A percentile compares a stretch with the other conserved stretches of the same genome.
phyloP scores from a whole-genome alignment of 2,797 vertebrate species.

The Arrhamphus sclerolepis region DNA sequence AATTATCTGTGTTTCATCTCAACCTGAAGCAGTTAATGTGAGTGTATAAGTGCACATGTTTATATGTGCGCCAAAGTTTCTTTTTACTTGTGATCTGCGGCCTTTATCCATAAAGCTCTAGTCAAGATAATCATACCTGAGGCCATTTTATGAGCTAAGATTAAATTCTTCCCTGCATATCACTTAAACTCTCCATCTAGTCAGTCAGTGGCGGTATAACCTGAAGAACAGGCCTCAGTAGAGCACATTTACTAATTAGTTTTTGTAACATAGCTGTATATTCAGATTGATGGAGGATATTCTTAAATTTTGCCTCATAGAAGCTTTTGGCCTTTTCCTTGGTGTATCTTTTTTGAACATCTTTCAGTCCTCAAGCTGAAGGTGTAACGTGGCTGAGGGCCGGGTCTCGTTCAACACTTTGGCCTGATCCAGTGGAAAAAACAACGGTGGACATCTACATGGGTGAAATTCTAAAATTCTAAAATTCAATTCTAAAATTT shows the following conservation, averaged over 20 bases:
- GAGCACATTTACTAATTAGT: not conserved
- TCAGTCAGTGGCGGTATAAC: not conserved
- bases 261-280: not conserved
- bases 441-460: no score
- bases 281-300: no score
- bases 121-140: slow-evolving; percentile 21
- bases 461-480: no score
- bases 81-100: slow-evolving; percentile 15
- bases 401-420: no score
- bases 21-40: slow-evolving; percentile 59
- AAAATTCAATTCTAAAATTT: no score
- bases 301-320: no score
- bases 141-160: slow-evolving; percentile 10
- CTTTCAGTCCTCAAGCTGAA: no score
- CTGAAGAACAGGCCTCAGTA: not conserved
- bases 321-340: no score
- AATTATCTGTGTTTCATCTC: slow-evolving; percentile 99
- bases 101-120: slow-evolving; percentile 20
- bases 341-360: no score
- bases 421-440: no score
- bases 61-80: slow-evolving; percentile 7
- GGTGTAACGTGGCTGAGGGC: no score
- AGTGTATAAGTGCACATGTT: slow-evolving; percentile 18
- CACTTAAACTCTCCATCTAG: not conserved
- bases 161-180: slow-evolving; percentile 20